Percentiles rank a stretch among this genome's conserved stretches.
Conservation (phyloP, 2,797 vertebrate species). For the Acipenser oxyrinchus region DNA sequence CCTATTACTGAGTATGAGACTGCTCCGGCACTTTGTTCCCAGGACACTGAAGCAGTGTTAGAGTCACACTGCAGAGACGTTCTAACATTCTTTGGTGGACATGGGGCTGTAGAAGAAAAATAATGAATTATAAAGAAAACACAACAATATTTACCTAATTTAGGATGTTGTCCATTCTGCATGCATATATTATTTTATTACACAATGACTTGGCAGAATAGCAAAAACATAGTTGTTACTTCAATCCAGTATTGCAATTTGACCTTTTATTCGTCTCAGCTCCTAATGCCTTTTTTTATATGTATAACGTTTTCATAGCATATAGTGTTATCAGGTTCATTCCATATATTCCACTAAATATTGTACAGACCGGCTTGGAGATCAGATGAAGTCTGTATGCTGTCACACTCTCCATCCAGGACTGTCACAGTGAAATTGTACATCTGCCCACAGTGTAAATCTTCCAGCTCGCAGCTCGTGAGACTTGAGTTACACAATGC, state of each 20-base stretch:
- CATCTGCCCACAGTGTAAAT: slow-evolving; percentile 55
- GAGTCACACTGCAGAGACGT: slow-evolving; percentile 39
- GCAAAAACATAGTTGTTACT: too few relatives aligned
- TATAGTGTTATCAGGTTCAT: too few relatives aligned
- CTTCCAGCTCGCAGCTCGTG: slow-evolving; percentile 41
- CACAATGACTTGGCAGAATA: too few relatives aligned
- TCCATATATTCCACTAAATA: too few relatives aligned
- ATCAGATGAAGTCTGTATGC: slow-evolving; percentile 30
- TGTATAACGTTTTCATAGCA: too few relatives aligned
- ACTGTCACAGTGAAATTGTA: slow-evolving; percentile 59
- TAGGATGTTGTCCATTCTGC: too few relatives aligned
- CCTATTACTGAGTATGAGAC: slow-evolving; percentile 40
- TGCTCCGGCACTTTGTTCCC: slow-evolving; percentile 52
- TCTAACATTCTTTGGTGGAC: slow-evolving; percentile 43
- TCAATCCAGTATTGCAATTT: too few relatives aligned
- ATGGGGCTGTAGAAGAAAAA: slow-evolving; percentile 46
- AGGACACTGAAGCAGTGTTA: slow-evolving; percentile 47
- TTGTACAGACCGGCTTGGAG: slow-evolving; percentile 53
- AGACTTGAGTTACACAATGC: slow-evolving; percentile 33
- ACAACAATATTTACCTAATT: too few relatives aligned
- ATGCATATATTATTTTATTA: too few relatives aligned
- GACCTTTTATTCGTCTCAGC: too few relatives aligned
- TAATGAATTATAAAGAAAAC: not conserved
- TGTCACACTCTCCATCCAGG: slow-evolving; percentile 49
- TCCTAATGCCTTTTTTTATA: too few relatives aligned